A percentile compares a stretch with the other conserved stretches of the same genome.
Conservation (phyloP, 2,888 invertebrate species). For the Lacanobia wlatinum region DNA sequence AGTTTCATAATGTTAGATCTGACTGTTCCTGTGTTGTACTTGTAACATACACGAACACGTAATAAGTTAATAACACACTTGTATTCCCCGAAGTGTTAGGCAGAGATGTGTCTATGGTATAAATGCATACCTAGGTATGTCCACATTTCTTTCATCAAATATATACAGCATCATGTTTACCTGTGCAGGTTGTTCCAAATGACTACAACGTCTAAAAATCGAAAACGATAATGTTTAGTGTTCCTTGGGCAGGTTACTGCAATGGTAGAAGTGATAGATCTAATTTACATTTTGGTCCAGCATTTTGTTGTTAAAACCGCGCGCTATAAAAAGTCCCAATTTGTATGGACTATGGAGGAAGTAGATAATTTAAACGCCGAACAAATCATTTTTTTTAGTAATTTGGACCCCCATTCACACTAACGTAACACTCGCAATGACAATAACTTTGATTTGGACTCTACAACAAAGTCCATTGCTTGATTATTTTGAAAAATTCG, state of each 20-base stretch:
- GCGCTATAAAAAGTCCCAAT: background rate
- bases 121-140: too few species aligned
- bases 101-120: background rate
- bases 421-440: background rate
- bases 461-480: background rate
- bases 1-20: constrained; percentile 19
- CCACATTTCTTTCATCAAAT: background rate
- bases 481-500: too few species aligned
- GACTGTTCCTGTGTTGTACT: background rate
- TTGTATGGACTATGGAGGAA: constrained; percentile 22
- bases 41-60: background rate
- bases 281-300: background rate
- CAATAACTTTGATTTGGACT: background rate
- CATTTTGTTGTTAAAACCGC: background rate
- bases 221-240: too few species aligned
- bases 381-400: background rate
- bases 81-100: too few species aligned
- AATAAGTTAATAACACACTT: too few species aligned
- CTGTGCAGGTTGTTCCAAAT: too few species aligned
- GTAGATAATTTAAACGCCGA: constrained; percentile 34
- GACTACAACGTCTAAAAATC: too few species aligned
- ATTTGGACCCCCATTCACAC: background rate
- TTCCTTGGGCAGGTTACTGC: background rate
- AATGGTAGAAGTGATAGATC: too few species aligned
- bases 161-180: background rate